Evolutionary conservation across 2,797 vertebrate genomes (phyloP), one percentile per base, ranked within the genome.

Genomic region (Myotis pilosus): DNA sequence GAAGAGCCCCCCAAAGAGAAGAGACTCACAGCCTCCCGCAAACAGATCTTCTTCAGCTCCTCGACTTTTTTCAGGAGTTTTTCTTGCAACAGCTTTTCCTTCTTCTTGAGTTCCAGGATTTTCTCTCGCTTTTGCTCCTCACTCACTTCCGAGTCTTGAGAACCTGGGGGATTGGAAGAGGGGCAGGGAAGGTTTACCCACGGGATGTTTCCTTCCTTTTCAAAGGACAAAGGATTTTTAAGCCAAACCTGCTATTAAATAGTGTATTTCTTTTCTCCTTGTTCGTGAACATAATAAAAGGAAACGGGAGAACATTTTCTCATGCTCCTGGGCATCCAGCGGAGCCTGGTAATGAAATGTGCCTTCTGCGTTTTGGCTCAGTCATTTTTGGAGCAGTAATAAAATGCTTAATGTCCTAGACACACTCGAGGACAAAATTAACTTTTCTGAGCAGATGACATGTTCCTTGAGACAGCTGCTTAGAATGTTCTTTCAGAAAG

Each of bases 71-170:
- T 97, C 28, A 98, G 96, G 44, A 99, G 98, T 15, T 98, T 98
- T 62, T 99, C 99, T 92, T 99, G 99, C 86, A 99, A 98, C 36
- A 98, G 97, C 82, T 99, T 99, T 94, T 99, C 99, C 96, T 99
- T 99, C 97, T 98, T 99, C 97, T 99, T 99, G n/a, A 99, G 98
- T 64, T 99, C 99, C 1, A 98, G 98, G 1, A 99, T 98, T 97
- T 99, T 99, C 96, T 99, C 99, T 91, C 99, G 99, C 98, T 99
- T 99, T 94, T 99, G 99, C 57, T 99, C 99, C 84, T 99, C 99
- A 0, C 97, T 99, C 71, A 98, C 98, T 96, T 99, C 99, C 0
- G 99, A 99, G 97, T 99, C 99, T 80, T 98, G 98, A 90, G 99
- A 99, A 96, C 99, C 99, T 99, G 96, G 71, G 8, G n/a, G 47